Evolutionary conservation across 2,113 vertebrate species (phyloP).

Genomic region (Melanocharis versteri): DNA sequence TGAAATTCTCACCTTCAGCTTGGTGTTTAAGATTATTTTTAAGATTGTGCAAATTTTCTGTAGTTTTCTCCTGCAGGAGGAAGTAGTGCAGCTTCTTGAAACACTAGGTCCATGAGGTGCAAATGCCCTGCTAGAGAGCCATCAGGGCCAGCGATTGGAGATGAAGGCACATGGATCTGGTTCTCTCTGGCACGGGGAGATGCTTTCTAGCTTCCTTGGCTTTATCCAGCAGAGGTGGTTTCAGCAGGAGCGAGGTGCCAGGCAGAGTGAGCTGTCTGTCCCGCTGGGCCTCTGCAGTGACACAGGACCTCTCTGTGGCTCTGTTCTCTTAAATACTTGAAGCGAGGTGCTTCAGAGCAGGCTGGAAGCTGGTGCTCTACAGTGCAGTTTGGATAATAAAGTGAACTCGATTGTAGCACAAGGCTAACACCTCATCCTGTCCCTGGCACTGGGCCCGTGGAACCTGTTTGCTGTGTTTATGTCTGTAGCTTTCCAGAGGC

Average conservation of each 20-base stretch:
- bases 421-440: background rate
- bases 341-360: rapidly evolving
- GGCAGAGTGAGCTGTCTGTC: background rate
- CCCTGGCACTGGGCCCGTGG: rapidly evolving
- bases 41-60: background rate
- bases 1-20: rapidly evolving
- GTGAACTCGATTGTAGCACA: rapidly evolving
- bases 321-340: rapidly evolving
- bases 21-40: background rate
- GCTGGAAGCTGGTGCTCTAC: background rate
- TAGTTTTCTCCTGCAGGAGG: background rate
- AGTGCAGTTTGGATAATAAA: rapidly evolving
- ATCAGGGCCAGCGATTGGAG: rapidly evolving
- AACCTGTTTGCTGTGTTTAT: background rate
- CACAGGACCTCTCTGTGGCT: background rate
- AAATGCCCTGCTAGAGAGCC: too few species aligned
- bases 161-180: background rate
- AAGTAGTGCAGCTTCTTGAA: background rate
- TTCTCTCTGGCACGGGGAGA: rapidly evolving
- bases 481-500: background rate
- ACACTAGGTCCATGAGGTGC: rapidly evolving
- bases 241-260: background rate
- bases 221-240: background rate
- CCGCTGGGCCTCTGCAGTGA: rapidly evolving
- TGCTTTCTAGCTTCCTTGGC: background rate